Conservation (phyloP, 2,113 vertebrate species). For the Pan troglodytes region DNA sequence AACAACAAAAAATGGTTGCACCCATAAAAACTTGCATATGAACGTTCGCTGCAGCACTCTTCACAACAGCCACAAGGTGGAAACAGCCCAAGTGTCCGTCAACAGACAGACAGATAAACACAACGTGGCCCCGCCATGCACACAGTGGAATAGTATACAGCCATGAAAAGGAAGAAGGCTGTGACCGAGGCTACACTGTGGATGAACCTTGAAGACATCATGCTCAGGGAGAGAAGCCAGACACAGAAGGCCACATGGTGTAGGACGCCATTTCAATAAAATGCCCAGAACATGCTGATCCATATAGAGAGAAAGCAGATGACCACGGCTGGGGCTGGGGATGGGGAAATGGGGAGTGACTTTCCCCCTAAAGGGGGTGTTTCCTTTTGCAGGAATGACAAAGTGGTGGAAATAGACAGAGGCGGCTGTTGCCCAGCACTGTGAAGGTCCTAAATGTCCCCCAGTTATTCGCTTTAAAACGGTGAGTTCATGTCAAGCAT, state of each 20-base stretch:
- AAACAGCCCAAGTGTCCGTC: accelerated
- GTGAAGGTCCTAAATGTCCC: accelerated
- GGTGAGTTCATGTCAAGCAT: accelerated
- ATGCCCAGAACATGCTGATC: accelerated
- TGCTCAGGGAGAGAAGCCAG: background rate
- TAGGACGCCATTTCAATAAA: accelerated
- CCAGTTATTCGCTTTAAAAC: too few species aligned
- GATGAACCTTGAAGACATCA: accelerated
- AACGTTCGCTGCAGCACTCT: accelerated
- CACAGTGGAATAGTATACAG: background rate
- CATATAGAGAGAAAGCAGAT: too few species aligned
- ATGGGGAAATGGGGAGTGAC: too few species aligned
- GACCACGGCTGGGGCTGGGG: too few species aligned
- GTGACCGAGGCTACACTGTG: accelerated
- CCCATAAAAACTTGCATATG: accelerated
- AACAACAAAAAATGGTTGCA: background rate
- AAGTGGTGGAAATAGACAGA: accelerated
- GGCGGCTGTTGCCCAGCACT: accelerated
- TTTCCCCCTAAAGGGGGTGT: too few species aligned
- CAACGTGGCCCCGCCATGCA: accelerated
- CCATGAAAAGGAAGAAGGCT: accelerated
- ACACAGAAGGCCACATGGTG: accelerated
- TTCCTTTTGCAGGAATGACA: too few species aligned
- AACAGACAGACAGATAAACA: accelerated
- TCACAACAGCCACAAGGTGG: accelerated